These are phyloP conservation scores for Uloborus diversus DNA, from an alignment of 1,140 invertebrate genomes.

Conservation along the genomic window DNA sequence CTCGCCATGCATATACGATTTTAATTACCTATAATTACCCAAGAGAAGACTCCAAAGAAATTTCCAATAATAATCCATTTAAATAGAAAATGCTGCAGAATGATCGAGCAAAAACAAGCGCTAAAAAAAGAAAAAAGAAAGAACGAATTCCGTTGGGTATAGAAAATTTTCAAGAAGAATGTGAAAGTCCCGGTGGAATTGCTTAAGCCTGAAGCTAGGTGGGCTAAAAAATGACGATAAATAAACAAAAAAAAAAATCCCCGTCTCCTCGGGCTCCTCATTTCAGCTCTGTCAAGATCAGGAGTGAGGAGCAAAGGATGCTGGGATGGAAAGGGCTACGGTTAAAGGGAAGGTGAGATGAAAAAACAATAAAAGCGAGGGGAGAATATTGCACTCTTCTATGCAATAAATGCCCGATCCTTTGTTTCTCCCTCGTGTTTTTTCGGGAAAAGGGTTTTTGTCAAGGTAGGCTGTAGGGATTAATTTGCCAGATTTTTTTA, in stretches of 20 bases:
- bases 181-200: conserved; percentile 29
- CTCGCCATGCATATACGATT: conserved; percentile 41
- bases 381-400: conserved; percentile 8
- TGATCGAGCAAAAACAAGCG: conserved; percentile 32
- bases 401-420: background rate
- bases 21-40: conserved; percentile 53
- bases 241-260: conserved; percentile 21
- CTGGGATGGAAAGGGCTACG: background rate
- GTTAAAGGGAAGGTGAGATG: conserved; percentile 16
- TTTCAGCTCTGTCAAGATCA: conserved; percentile 49
- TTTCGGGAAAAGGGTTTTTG: background rate
- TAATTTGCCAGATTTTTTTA: too few species aligned
- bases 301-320: background rate
- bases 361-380: conserved; percentile 36
- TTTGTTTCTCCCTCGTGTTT: conserved; percentile 1
- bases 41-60: conserved; percentile 17
- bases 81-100: conserved; percentile 32
- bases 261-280: conserved; percentile 28
- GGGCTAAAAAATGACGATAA: conserved; percentile 8
- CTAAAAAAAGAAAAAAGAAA: conserved; percentile 10
- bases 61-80: conserved; percentile 52
- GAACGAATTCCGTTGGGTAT: conserved; percentile 20
- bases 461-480: too few species aligned
- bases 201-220: conserved; percentile 44
- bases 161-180: conserved; percentile 6